phyloP scores from a whole-genome alignment of 2,888 invertebrate genomes.

The Cenopis cana region DNA sequence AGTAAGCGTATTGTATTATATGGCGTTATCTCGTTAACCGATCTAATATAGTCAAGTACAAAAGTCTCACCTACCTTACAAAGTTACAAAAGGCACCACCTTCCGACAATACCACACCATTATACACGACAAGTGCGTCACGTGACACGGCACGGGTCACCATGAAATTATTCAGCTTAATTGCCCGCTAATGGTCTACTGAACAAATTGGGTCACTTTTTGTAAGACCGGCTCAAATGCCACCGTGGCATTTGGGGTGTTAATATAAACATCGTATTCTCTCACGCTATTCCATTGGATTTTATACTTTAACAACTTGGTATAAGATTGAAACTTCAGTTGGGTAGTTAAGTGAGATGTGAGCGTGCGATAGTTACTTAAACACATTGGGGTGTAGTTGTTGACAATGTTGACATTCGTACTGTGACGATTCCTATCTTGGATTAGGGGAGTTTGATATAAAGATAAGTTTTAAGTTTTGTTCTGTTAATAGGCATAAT shows the following conservation, averaged over 20 bases:
- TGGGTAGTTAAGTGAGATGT: background rate
- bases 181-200: constrained; percentile 17
- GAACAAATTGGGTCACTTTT: constrained; percentile 28
- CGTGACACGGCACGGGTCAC: constrained; percentile 12
- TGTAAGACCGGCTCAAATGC: constrained; percentile 23
- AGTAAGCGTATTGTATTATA: no score
- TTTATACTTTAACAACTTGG: background rate
- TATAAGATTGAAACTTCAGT: background rate
- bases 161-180: constrained; percentile 25
- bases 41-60: no score
- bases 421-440: constrained; percentile 29
- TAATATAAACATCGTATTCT: background rate
- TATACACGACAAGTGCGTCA: background rate
- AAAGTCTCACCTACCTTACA: no score
- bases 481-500: background rate
- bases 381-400: background rate
- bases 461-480: constrained; percentile 28
- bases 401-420: constrained; percentile 21
- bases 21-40: no score
- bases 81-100: no score
- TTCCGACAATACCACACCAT: background rate
- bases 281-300: background rate
- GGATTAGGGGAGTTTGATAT: constrained; percentile 3
- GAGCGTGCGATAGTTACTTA: background rate
- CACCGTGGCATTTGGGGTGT: constrained; percentile 17